Evolutionary conservation across 2,888 invertebrate genomes (phyloP).

Genomic region (Sinelater perroti): DNA sequence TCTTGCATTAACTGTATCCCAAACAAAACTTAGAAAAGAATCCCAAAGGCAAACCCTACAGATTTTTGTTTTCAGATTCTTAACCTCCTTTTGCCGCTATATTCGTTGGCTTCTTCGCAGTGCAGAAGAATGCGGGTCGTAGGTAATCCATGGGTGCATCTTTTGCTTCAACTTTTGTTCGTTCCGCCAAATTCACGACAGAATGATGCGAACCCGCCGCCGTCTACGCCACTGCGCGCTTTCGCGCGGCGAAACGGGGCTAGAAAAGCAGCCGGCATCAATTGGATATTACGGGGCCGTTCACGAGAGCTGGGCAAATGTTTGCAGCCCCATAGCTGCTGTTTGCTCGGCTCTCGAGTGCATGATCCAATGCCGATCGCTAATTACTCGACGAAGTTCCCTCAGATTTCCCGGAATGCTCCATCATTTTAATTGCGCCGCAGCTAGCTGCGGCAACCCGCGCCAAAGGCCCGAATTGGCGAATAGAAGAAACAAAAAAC

Average conservation of each 20-base stretch:
- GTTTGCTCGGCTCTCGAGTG: conserved; percentile 53
- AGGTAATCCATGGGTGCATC: no score
- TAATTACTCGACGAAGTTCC: conserved; percentile 46
- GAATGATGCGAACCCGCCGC: not conserved
- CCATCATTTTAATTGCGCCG: no score
- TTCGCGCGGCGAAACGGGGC: conserved; percentile 29
- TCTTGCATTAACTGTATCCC: no score
- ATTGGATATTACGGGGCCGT: conserved; percentile 48
- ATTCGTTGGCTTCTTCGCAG: no score
- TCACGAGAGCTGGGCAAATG: conserved; percentile 57
- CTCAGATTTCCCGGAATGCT: conserved; percentile 14
- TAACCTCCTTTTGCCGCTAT: no score
- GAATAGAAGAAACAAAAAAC: no score
- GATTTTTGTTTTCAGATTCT: not conserved
- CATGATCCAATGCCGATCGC: conserved; percentile 52
- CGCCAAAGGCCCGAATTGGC: no score
- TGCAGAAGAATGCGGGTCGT: no score
- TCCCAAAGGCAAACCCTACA: no score
- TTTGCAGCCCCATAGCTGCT: conserved; percentile 52
- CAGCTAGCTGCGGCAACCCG: no score
- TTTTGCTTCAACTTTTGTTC: no score
- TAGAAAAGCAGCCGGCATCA: conserved; percentile 32
- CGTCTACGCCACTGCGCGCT: conserved; percentile 33
- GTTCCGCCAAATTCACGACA: not conserved
- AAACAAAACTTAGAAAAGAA: no score